Percentiles rank a stretch among this genome's conserved stretches.
These are phyloP conservation scores for Drosophila santomea DNA, from an alignment of 1,140 invertebrate species.

Conservation along the genomic window DNA sequence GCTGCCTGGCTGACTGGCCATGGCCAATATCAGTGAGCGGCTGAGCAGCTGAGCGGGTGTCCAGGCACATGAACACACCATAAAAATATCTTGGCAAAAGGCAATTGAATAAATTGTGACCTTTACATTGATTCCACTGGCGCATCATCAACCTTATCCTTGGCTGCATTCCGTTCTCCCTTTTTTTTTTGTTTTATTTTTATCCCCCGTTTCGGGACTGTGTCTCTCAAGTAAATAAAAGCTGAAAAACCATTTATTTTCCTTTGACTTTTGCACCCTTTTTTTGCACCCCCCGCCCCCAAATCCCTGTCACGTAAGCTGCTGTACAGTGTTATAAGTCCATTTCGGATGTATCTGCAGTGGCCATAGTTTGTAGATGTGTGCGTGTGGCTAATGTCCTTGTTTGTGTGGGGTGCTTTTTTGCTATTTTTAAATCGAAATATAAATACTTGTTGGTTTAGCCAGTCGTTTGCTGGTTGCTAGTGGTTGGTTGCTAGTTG, in stretches of 20 bases:
- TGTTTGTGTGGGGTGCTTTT: constrained; percentile 32
- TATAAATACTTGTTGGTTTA: constrained; percentile 74
- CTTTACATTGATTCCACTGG: constrained; percentile 78
- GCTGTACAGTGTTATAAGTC: constrained; percentile 73
- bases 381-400: constrained; percentile 40
- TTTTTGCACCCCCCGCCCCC: constrained; percentile 12
- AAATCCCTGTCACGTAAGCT: constrained; percentile 58
- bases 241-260: constrained; percentile 79
- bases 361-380: constrained; percentile 1
- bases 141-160: constrained; percentile 21
- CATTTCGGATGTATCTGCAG: constrained; percentile 45
- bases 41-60: not conserved
- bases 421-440: constrained; percentile 80
- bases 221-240: constrained; percentile 69
- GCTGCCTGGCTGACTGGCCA: not conserved
- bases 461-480: constrained; percentile 38
- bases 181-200: not conserved
- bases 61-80: constrained; percentile 74
- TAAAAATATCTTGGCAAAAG: constrained; percentile 77
- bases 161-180: constrained; percentile 11
- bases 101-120: constrained; percentile 83
- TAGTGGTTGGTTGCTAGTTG: constrained; percentile 17
- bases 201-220: not conserved
- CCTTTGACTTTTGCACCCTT: constrained; percentile 76
- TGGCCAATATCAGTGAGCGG: constrained; percentile 7